phyloP scores from a whole-genome alignment of 53 echinoderm and acorn worm species.

The Patiria pectinifera region DNA sequence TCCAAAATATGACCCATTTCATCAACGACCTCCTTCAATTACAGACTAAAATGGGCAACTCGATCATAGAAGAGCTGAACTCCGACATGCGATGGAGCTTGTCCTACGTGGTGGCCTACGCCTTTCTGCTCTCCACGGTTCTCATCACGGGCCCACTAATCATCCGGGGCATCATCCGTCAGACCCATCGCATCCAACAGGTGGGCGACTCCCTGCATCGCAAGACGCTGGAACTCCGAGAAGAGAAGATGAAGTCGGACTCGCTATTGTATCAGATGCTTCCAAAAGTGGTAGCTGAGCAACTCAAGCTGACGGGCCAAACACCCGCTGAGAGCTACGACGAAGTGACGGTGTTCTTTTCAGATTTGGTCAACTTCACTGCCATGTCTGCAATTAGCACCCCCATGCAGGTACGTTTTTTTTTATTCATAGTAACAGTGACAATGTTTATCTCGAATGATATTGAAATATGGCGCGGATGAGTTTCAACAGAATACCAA shows the following conservation, averaged over 20 bases:
- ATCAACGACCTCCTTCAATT: slow-evolving; percentile 30
- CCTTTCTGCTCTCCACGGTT: slow-evolving; percentile 32
- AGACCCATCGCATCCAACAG: slow-evolving; percentile 45
- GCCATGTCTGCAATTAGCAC: slow-evolving; percentile 70
- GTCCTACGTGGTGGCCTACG: slow-evolving; percentile 5
- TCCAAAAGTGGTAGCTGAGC: slow-evolving; percentile 45
- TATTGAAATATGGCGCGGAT: too few species aligned
- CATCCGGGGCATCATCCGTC: slow-evolving; percentile 46
- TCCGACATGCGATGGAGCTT: background rate
- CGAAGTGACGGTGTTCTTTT: slow-evolving; percentile 76
- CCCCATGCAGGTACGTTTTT: slow-evolving; percentile 63
- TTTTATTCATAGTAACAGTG: too few species aligned
- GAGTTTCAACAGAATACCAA: too few species aligned
- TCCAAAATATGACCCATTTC: slow-evolving; percentile 50
- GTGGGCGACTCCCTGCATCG: slow-evolving; percentile 25
- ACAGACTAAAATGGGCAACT: slow-evolving; percentile 13
- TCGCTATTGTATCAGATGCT: slow-evolving; percentile 63
- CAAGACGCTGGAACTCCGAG: slow-evolving; percentile 44
- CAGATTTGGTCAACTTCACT: slow-evolving; percentile 77
- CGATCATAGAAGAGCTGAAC: slow-evolving; percentile 39
- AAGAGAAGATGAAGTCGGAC: slow-evolving; percentile 45
- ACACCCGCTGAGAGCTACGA: slow-evolving; percentile 67
- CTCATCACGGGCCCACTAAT: slow-evolving; percentile 47
- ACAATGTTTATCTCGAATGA: too few species aligned
- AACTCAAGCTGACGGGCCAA: slow-evolving; percentile 40